Percentiles rank a stretch among this genome's conserved stretches.
Conservation (phyloP, 2,888 invertebrate genomes). For the Chironomus tentans region DNA sequence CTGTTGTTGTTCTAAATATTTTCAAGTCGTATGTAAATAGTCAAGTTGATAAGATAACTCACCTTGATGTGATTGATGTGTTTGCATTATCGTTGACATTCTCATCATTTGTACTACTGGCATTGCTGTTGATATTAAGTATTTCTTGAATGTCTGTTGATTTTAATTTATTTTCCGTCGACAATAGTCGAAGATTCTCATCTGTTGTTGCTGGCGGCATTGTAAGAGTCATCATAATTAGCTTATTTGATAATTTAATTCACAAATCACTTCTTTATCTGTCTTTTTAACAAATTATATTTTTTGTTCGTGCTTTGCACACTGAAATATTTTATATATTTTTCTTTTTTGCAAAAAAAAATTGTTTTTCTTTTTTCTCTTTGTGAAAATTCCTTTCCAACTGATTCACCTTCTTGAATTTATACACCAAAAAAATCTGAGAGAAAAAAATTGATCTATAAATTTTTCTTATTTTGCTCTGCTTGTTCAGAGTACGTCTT, state of each 20-base stretch:
- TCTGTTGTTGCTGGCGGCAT: neutral
- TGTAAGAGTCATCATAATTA: conserved; percentile 19
- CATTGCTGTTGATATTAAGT: neutral
- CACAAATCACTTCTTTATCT: neutral
- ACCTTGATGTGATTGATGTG: conserved; percentile 6
- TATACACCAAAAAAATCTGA: neutral
- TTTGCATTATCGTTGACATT: conserved; percentile 9
- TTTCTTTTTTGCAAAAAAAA: neutral
- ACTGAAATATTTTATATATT: neutral
- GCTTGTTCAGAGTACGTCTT: neutral
- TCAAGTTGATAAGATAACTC: neutral
- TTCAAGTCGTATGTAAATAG: neutral
- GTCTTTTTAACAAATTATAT: neutral
- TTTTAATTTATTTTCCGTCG: neutral
- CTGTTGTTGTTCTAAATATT: neutral
- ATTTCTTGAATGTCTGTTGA: conserved; percentile 22
- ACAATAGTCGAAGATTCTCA: conserved; percentile 7
- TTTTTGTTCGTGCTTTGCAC: neutral
- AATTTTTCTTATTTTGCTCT: neutral
- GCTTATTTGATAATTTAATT: neutral
- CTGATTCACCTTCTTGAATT: conserved; percentile 4
- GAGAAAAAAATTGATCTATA: neutral
- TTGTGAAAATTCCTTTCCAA: neutral
- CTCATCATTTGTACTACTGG: neutral
- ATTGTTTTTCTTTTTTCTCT: neutral